Base-by-base conservation (phyloP, 2,888 invertebrate genomes). In the Leucophenga maculata region DNA sequence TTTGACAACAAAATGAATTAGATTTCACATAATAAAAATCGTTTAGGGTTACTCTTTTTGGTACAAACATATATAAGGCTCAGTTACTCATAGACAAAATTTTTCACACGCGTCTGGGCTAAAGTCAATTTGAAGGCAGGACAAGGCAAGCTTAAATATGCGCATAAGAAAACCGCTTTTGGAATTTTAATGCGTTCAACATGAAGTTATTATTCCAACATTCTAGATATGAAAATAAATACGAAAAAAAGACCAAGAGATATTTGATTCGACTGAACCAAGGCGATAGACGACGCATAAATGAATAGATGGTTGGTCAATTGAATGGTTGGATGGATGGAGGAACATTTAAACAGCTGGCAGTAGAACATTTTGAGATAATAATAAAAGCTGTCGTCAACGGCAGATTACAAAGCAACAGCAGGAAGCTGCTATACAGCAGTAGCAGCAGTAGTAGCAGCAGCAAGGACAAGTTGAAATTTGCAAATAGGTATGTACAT, bases 381-480 rank as follows among this genome's bases (percentile, higher is more conserved):
- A 64, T 64, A 64, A 64, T 48, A 64, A 48, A n/a, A 64, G 26
- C 62, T 46, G 62, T 48, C 32, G 39, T 16, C 60, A 39, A 22
- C 39, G 48, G 46, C 62, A 64, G 62, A 46, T 64, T 64, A 64
- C 62, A 48, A 48, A 60, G 39, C 20, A 20, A 22, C 54, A 55
- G 54, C 54, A 22, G 22, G 11, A 20, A 22, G 13, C 18, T 6
- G 9, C 11, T 16, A 16, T 8, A 1, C 16, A 60, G 8, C 26
- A 55, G 20, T 14, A 26, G 60, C 18, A 44, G 39, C 16, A 64
- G 18, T 26, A 55, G 8, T 26, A 55, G 20, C 14, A 26, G 60
- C 44, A 44, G 39, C 16, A 64, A 64, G 62, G 62, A 64, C 48
- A 64, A 26, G 26, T 26, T 26, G 46, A 8, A 46, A 14, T 46